Conservation (phyloP, 1,140 invertebrate species). For the Drosophila equinoxialis region DNA sequence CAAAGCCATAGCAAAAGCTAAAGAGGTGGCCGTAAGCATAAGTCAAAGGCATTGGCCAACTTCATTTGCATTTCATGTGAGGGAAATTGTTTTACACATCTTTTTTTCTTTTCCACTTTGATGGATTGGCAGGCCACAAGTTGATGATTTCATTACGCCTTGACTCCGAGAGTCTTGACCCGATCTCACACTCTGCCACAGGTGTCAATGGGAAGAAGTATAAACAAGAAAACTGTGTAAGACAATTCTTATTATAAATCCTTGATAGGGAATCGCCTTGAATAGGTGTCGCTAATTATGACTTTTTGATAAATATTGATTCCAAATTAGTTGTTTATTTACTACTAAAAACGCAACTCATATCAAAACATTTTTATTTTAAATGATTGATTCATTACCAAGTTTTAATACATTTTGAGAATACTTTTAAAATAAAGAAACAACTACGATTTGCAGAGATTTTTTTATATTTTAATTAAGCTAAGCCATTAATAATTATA, state of each 20-base stretch:
- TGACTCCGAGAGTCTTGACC: slow-evolving; percentile 14
- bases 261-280: no score
- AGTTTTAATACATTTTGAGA: no score
- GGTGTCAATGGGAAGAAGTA: slow-evolving; percentile 17
- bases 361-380: no score
- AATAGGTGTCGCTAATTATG: no score
- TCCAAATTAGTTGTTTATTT: no score
- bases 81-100: slow-evolving; percentile 68
- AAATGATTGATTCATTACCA: no score
- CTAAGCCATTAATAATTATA: no score
- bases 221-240: background rate
- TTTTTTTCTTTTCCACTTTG: slow-evolving; percentile 45
- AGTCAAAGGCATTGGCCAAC: slow-evolving; percentile 65
- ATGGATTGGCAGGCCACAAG: slow-evolving; percentile 61
- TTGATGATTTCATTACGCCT: slow-evolving; percentile 69
- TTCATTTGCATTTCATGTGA: slow-evolving; percentile 69
- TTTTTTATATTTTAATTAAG: no score
- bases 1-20: slow-evolving; percentile 9
- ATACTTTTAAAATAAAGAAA: no score
- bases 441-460: no score
- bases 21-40: slow-evolving; percentile 46
- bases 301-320: no score
- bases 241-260: background rate
- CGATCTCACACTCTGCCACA: slow-evolving; percentile 10
- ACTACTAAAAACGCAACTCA: no score